These are phyloP conservation scores for Lasioglossum calceatum DNA, from an alignment of 2,888 invertebrate species.

Conservation along the genomic window DNA sequence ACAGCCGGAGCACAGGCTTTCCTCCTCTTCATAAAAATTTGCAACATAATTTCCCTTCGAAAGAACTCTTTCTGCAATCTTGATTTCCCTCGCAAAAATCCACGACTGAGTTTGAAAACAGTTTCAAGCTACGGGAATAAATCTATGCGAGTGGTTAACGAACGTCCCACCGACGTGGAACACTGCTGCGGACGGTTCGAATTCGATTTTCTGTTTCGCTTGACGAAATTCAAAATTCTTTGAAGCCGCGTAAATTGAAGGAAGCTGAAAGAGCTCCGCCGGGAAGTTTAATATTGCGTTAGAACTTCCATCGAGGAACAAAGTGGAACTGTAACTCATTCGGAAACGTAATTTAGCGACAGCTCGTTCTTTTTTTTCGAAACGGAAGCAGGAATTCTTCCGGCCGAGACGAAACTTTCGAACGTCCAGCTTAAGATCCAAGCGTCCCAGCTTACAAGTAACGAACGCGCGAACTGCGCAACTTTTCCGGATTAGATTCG, in stretches of 20 bases:
- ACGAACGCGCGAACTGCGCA: not conserved
- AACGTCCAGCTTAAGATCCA: not conserved
- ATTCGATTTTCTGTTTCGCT: not conserved
- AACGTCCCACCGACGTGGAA: not conserved
- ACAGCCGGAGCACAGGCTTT: not conserved
- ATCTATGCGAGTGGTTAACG: not conserved
- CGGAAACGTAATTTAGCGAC: conserved; percentile 2
- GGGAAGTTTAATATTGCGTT: conserved; percentile 18
- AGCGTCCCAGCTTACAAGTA: not conserved
- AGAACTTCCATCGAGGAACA: conserved; percentile 6
- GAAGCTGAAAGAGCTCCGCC: not conserved
- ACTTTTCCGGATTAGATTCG: not conserved
- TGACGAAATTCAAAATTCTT: conserved; percentile 3
- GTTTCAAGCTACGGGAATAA: not conserved
- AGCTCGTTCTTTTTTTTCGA: not conserved
- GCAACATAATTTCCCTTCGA: not conserved
- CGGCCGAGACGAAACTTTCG: not conserved
- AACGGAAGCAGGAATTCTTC: not conserved
- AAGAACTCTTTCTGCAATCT: not conserved
- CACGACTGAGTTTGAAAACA: not conserved
- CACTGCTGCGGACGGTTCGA: not conserved
- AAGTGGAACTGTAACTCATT: not conserved
- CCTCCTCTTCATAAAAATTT: not conserved
- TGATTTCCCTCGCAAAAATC: not conserved
- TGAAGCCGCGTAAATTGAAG: not conserved